Evolutionary conservation across 1,140 invertebrate species (phyloP), one percentile per base, ranked within the genome.

Genomic region (Dendrolimus punctatus): DNA sequence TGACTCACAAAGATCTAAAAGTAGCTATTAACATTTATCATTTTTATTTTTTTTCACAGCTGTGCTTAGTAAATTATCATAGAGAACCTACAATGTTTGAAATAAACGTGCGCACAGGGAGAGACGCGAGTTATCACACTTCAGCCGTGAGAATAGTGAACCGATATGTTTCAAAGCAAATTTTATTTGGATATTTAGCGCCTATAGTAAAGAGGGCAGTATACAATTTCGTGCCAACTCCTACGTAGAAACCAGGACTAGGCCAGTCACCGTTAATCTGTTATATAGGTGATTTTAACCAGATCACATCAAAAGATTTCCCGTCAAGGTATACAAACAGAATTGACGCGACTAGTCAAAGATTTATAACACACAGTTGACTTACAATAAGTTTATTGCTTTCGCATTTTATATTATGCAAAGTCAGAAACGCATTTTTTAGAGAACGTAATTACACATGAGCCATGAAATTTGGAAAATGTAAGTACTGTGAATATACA

Each of bases 211-310:
- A 78, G 80, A 82, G 82, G 79, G 74, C 79, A 85, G 82, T 85
- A 83, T 85, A 85, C 82, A 82, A 77, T 80, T 74, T 66, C 76
- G 80, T 83, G 82, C 82, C 82, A 85, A 85, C 71, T 78, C 73
- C 70, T 69, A 77, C 71, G 64, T 70, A 57, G 69, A 68, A 77
- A 76, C 71, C 68, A 74, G 76, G 83, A 74, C 79, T 83, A 66
- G 80, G 75, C 50, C 80, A 75, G 73, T 76, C 73, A 69, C 64
- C 73, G 68, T 79, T 75, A 78, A 75, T 73, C 71, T 64, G 66
- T 66, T 71, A 71, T 76, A 68, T 69, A 66, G 64, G 68, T 74
- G 81, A 85, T 81, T 59, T 58, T 80, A 80, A 73, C 76, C 80
- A 84, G 78, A 81, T 81, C 71, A 81, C 71, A 79, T 80, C 78